These are phyloP conservation scores for Larimichthys crocea DNA, from an alignment of 2,113 vertebrate genomes.

Conservation along the genomic window DNA sequence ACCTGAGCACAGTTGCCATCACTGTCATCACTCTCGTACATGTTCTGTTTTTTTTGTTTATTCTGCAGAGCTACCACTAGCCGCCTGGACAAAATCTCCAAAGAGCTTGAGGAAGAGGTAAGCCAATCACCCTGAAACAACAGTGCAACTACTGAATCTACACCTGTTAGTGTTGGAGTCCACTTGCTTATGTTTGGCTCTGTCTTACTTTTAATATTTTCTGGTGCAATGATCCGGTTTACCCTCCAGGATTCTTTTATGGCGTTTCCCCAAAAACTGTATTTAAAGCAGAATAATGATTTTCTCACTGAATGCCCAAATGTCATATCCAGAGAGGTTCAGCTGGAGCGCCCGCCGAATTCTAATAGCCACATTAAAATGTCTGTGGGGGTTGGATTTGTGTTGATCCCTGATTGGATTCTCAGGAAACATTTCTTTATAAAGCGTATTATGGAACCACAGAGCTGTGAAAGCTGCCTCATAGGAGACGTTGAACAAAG, in stretches of 20 bases:
- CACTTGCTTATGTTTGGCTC: not conserved
- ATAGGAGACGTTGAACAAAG: slow-evolving; percentile 7
- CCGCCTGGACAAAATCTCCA: slow-evolving; percentile 93
- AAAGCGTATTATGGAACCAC: slow-evolving; percentile 18
- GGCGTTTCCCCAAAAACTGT: not conserved
- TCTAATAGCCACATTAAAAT: slow-evolving; percentile 36
- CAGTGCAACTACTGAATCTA: not conserved
- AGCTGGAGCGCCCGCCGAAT: not conserved
- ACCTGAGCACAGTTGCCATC: no score
- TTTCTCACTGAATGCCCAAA: slow-evolving; percentile 28
- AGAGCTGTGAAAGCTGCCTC: slow-evolving; percentile 15
- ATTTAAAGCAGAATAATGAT: slow-evolving; percentile 35
- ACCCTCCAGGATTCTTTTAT: not conserved
- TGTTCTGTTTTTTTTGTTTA: not conserved
- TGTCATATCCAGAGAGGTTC: slow-evolving; percentile 17
- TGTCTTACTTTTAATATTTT: slow-evolving; percentile 14
- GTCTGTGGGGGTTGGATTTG: slow-evolving; percentile 12
- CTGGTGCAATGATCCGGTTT: slow-evolving; percentile 3
- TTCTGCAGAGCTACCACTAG: slow-evolving; percentile 86
- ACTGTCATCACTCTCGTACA: not conserved
- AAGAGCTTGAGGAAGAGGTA: slow-evolving; percentile 97
- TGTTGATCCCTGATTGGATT: slow-evolving; percentile 21
- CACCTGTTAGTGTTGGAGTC: not conserved
- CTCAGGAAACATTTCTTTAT: slow-evolving; percentile 1
- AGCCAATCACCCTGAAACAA: not conserved